Percentiles rank a stretch among this genome's conserved stretches.
Evolutionary conservation across 1,140 invertebrate species (phyloP).

Genomic region (Habropoda laboriosa): DNA sequence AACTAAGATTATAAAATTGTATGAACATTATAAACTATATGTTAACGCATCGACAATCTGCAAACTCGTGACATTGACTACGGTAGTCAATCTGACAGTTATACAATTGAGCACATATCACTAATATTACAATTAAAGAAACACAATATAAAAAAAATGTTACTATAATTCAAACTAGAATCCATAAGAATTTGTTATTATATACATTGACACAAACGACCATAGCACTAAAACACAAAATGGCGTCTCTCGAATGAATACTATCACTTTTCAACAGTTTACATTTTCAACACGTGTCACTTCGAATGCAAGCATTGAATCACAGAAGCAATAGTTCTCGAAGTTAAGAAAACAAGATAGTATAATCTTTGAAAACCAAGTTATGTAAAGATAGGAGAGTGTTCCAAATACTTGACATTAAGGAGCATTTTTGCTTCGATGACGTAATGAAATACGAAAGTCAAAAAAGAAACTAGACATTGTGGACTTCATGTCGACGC

Average conservation of each 20-base stretch:
- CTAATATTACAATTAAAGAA: constrained; percentile 2
- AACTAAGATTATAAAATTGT: not conserved
- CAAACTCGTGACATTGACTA: constrained; percentile 56
- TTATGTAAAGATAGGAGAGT: constrained; percentile 9
- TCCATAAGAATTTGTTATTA: not conserved
- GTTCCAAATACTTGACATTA: constrained; percentile 51
- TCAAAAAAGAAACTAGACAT: constrained; percentile 51
- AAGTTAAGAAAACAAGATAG: not conserved
- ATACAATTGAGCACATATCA: not conserved
- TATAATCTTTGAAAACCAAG: not conserved
- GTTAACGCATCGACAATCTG: constrained; percentile 31
- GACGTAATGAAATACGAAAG: constrained; percentile 64
- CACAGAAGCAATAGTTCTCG: constrained; percentile 7
- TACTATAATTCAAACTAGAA: not conserved
- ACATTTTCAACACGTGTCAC: not conserved
- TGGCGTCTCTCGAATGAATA: constrained; percentile 40
- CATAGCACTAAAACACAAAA: constrained; percentile 40
- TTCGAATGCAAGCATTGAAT: not conserved
- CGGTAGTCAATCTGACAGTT: constrained; percentile 51
- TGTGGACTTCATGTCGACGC: not conserved
- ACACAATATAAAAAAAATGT: constrained; percentile 22
- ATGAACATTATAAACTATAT: constrained; percentile 19
- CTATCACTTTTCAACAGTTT: constrained; percentile 23
- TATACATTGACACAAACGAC: constrained; percentile 17
- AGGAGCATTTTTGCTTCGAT: constrained; percentile 60